A percentile compares a stretch with the other conserved stretches of the same genome.
phyloP scores from a whole-genome alignment of 2,113 vertebrate genomes.

The Misgurnus anguillicaudatus region DNA sequence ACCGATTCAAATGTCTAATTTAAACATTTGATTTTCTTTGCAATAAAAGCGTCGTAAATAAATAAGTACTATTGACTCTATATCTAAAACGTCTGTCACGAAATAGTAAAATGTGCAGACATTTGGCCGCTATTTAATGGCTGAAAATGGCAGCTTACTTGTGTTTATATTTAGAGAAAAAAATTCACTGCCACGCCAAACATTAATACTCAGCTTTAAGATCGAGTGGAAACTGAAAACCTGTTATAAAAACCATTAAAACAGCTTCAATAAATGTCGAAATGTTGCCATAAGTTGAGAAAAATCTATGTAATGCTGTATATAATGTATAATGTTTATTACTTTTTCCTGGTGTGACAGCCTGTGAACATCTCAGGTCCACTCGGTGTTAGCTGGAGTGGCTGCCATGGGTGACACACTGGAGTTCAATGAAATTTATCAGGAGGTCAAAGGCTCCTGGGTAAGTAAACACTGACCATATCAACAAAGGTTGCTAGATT shows the following conservation, averaged over 20 bases:
- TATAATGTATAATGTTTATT: not conserved
- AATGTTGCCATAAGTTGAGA: too few species aligned
- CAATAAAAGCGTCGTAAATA: not conserved
- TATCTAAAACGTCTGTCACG: constrained; percentile 7
- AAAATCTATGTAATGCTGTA: too few species aligned
- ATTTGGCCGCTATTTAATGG: not conserved
- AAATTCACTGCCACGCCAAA: not conserved
- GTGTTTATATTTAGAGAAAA: not conserved
- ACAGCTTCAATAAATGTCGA: too few species aligned
- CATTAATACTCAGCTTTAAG: not conserved
- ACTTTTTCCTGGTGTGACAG: not conserved
- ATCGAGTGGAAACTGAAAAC: not conserved
- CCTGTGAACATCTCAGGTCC: constrained; percentile 11
- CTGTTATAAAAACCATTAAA: not conserved
- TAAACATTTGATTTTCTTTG: not conserved
- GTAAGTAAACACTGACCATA: constrained; percentile 65
- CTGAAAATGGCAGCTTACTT: not conserved
- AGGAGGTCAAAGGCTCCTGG: constrained; percentile 86
- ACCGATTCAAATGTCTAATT: constrained; percentile 15
- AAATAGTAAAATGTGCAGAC: not conserved
- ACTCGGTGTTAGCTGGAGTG: constrained; percentile 13
- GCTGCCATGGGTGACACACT: constrained; percentile 77
- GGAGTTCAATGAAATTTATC: constrained; percentile 86
- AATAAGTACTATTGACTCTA: not conserved
- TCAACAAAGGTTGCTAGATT: not conserved